Percentiles rank a stretch among this genome's conserved stretches.
These are phyloP conservation scores for Hystrix cristata DNA, from an alignment of 2,113 vertebrate genomes.

Conservation along the genomic window DNA sequence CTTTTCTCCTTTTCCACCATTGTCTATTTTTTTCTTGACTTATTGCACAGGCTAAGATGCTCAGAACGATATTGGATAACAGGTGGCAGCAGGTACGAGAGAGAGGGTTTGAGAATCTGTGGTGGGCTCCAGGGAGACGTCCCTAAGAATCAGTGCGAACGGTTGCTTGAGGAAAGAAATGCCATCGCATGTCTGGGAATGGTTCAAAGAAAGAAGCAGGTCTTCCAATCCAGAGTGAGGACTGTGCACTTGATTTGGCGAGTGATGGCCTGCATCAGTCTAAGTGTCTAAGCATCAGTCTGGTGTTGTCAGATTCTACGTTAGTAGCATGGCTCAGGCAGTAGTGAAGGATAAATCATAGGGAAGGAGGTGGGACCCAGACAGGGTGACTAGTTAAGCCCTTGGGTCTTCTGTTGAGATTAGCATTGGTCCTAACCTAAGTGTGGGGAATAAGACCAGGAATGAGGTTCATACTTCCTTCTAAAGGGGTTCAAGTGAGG, in stretches of 20 bases:
- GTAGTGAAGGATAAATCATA: background rate
- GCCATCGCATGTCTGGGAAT: background rate
- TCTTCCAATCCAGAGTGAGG: background rate
- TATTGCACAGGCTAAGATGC: constrained; percentile 58
- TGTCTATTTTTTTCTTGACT: constrained; percentile 65
- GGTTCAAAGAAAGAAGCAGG: background rate
- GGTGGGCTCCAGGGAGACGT: background rate
- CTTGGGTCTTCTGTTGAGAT: background rate
- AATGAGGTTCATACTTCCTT: background rate
- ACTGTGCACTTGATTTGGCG: background rate
- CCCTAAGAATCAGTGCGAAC: accelerated
- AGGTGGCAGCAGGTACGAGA: background rate
- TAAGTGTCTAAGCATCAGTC: background rate
- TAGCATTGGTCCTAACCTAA: background rate
- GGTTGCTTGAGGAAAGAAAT: background rate
- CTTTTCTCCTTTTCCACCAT: constrained; percentile 23
- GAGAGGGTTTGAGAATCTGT: background rate
- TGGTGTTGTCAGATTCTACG: background rate
- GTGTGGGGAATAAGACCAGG: background rate
- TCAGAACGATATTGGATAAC: background rate
- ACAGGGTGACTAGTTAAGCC: too few species aligned
- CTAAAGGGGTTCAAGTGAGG: background rate
- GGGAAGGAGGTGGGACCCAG: background rate
- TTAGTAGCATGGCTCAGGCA: background rate
- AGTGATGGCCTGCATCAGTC: background rate